Conservation (phyloP, 1,140 invertebrate genomes). For the Drosophila rufa region DNA sequence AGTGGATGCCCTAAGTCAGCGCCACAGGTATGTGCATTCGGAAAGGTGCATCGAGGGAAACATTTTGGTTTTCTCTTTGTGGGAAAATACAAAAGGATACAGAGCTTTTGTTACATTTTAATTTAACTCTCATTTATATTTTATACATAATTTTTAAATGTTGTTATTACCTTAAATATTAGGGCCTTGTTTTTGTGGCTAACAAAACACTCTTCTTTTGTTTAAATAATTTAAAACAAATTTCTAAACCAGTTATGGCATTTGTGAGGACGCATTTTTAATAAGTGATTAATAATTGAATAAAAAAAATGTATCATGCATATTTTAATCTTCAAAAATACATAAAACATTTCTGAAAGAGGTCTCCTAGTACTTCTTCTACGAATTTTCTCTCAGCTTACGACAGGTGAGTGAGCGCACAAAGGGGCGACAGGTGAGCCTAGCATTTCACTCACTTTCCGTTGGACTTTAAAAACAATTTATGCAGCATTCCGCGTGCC, state of each 20-base stretch:
- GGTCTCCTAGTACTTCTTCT: too few species aligned
- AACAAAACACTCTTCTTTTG: not conserved
- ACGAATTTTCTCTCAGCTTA: not conserved
- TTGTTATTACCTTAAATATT: too few species aligned
- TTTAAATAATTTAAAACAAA: not conserved
- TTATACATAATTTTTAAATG: not conserved
- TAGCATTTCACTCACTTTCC: constrained; percentile 68
- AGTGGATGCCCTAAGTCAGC: constrained; percentile 43
- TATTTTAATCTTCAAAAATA: too few species aligned
- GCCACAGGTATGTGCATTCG: constrained; percentile 43
- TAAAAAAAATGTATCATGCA: too few species aligned
- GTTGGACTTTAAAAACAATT: constrained; percentile 71
- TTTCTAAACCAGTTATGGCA: too few species aligned
- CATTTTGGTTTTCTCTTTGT: too few species aligned
- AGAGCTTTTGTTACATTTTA: too few species aligned
- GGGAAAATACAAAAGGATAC: not conserved
- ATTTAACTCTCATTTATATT: constrained; percentile 4
- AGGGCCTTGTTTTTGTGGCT: not conserved
- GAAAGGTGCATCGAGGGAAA: constrained; percentile 7
- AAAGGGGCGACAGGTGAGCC: constrained; percentile 33
- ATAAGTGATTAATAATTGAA: too few species aligned
- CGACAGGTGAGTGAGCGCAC: not conserved
- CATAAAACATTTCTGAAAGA: too few species aligned
- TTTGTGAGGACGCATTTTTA: too few species aligned
- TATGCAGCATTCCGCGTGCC: constrained; percentile 65